Evolutionary conservation across 92 coral and sea anemone species (phyloP).

Genomic region (Epizoanthus scotinus): DNA sequence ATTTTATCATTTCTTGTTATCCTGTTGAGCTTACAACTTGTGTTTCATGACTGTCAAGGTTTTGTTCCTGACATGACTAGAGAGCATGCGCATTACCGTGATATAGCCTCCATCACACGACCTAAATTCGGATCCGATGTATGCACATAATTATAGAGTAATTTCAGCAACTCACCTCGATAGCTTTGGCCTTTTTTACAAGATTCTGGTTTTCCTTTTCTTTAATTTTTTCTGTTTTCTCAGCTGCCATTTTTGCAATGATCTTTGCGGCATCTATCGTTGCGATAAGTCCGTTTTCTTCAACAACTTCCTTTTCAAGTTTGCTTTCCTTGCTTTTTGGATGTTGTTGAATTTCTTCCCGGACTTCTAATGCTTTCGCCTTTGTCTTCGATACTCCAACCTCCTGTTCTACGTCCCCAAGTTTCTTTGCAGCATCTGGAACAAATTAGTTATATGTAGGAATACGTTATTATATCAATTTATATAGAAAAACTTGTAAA

Average conservation of each 20-base stretch:
- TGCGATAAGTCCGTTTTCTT: conserved; percentile 47
- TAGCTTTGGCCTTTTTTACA: conserved; percentile 41
- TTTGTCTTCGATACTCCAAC: conserved; percentile 22
- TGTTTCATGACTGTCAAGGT: too few relatives aligned
- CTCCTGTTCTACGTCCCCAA: conserved; percentile 34
- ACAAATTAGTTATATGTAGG: too few relatives aligned
- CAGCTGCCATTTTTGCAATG: conserved; percentile 49
- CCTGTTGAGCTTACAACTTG: too few relatives aligned
- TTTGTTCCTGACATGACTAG: too few relatives aligned
- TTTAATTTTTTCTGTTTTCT: conserved; percentile 18
- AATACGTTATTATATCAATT: too few relatives aligned
- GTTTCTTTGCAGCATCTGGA: conserved; percentile 37
- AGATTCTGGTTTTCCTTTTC: conserved; percentile 40
- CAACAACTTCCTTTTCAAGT: conserved; percentile 38
- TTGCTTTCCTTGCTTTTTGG: conserved; percentile 28
- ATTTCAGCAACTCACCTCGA: conserved; percentile 12
- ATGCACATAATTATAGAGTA: not conserved
- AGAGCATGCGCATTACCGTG: too few relatives aligned
- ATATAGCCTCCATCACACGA: too few relatives aligned
- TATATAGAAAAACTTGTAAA: too few relatives aligned
- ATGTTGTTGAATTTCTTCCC: conserved; percentile 54
- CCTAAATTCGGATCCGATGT: too few relatives aligned
- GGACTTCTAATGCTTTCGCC: conserved; percentile 37
- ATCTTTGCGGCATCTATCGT: conserved; percentile 45
- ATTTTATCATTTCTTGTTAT: too few relatives aligned